Conservation (phyloP, 2,113 vertebrate species). For the Cranoglanis bouderius region DNA sequence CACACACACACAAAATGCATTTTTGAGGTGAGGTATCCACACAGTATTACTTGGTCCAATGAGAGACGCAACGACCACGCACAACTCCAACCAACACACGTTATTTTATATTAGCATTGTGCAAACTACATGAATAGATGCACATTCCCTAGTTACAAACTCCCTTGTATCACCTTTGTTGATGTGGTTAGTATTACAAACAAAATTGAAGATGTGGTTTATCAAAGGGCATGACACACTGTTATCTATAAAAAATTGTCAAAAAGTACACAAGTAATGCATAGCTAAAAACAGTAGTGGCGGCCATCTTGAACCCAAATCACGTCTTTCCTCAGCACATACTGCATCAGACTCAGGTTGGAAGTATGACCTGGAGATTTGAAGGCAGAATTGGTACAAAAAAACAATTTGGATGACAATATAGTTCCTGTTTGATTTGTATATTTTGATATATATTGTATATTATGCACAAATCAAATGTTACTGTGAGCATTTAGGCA, state of each 20-base stretch:
- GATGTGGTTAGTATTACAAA: not conserved
- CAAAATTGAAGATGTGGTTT: not conserved
- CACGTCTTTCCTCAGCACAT: not conserved
- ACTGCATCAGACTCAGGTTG: not conserved
- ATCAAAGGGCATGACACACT: not conserved
- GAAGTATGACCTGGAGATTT: not conserved
- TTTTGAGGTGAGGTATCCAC: not conserved
- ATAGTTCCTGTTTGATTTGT: not conserved
- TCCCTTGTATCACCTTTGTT: not conserved
- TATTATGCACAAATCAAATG: not conserved
- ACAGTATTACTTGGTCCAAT: constrained; percentile 1
- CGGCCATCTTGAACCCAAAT: not conserved
- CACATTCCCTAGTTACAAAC: not conserved
- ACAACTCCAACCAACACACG: not conserved
- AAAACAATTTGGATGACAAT: not conserved
- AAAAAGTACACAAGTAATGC: not conserved
- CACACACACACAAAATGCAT: not conserved
- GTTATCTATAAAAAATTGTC: not conserved
- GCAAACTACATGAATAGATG: not conserved
- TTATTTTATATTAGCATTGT: not conserved
- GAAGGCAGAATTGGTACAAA: not conserved
- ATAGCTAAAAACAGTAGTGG: not conserved
- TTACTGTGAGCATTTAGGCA: not conserved
- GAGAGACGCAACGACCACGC: not conserved
- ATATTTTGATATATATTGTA: not conserved